Percentiles rank a stretch among this genome's conserved stretches.
Evolutionary conservation across 2,113 vertebrate species (phyloP).

Genomic region (Clarias batrachus): DNA sequence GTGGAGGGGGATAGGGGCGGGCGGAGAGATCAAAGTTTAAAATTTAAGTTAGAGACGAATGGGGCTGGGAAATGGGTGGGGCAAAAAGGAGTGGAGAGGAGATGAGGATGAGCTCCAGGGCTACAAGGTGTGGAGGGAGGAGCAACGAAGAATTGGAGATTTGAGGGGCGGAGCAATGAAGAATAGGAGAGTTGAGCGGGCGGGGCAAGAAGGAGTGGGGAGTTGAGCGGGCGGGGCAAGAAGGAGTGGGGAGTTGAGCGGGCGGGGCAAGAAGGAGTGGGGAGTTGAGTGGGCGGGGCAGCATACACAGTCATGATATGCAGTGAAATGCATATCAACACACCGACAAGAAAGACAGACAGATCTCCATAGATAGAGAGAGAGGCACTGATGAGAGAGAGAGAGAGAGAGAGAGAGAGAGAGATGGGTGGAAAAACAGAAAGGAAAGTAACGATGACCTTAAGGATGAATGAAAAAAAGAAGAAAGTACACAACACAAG

Average conservation of each 20-base stretch:
- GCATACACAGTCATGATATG: background rate
- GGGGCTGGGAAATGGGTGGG: too few relatives aligned
- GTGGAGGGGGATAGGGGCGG: background rate
- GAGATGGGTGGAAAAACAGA: background rate
- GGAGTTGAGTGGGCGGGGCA: background rate
- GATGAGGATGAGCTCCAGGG: too few relatives aligned
- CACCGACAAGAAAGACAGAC: background rate
- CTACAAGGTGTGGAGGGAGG: too few relatives aligned
- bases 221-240: background rate
- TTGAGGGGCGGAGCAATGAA: too few relatives aligned
- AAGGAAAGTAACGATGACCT: background rate
- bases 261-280: background rate
- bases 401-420: background rate
- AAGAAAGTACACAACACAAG: background rate
- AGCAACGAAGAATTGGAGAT: too few relatives aligned
- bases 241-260: background rate
- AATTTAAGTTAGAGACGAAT: too few relatives aligned
- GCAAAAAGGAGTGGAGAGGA: too few relatives aligned
- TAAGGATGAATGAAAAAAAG: background rate
- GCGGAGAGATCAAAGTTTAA: too few relatives aligned
- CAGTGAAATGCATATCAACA: too few relatives aligned
- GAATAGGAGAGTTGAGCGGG: conserved; percentile 46
- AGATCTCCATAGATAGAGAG: background rate
- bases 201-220: background rate
- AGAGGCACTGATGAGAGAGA: background rate